These are phyloP conservation scores for Prorops nasuta DNA, from an alignment of 1,140 invertebrate species.

Conservation along the genomic window DNA sequence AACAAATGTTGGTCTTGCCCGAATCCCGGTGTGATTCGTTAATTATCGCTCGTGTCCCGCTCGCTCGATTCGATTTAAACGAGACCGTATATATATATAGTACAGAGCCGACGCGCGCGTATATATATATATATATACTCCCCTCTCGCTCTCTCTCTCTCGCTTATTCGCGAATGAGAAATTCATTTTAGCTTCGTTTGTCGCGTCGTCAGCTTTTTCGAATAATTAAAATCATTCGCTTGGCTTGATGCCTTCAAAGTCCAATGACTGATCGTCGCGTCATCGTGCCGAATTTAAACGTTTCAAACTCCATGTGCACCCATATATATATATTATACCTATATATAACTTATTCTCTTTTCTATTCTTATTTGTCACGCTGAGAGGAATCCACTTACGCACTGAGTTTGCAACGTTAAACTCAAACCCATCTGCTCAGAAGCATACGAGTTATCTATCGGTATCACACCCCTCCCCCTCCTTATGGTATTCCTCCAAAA, in stretches of 20 bases:
- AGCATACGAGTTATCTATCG: no score
- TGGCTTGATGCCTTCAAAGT: conserved; percentile 18
- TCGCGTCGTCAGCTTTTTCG: conserved; percentile 12
- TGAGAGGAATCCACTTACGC: neutral
- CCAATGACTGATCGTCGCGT: neutral
- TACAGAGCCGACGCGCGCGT: neutral
- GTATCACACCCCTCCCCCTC: no score
- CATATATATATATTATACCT: neutral
- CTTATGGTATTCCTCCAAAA: no score
- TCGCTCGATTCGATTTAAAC: conserved; percentile 6
- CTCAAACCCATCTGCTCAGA: neutral
- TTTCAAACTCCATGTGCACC: neutral
- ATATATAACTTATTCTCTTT: neutral
- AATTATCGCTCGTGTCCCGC: neutral
- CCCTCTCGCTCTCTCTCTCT: neutral
- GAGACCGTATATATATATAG: no score
- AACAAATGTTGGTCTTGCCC: neutral
- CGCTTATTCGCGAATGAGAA: neutral
- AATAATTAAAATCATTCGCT: conserved; percentile 23
- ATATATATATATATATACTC: neutral
- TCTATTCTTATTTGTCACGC: neutral
- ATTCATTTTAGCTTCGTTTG: conserved; percentile 20
- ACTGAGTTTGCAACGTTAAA: neutral
- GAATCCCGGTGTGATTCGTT: neutral
- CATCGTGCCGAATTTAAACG: neutral